These are phyloP conservation scores for Casuarius casuarius DNA, from an alignment of 2,113 vertebrate genomes.

Conservation along the genomic window DNA sequence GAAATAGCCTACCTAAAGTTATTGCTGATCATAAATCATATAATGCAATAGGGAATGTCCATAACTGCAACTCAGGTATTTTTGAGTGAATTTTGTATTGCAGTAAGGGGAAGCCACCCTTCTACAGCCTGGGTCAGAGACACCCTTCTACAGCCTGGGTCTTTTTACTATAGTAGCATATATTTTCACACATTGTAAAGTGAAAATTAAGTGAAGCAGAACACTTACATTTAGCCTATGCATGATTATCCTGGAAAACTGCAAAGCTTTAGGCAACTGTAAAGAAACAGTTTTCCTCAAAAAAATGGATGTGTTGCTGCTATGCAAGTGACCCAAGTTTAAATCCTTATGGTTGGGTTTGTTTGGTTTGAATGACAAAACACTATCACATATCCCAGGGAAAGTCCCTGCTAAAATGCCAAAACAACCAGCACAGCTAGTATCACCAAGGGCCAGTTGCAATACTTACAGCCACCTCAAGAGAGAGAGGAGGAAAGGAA, in stretches of 20 bases:
- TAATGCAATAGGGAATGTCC: background rate
- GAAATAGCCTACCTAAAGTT: background rate
- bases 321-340: background rate
- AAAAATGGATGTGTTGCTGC: background rate
- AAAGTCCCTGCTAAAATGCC: background rate
- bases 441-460: background rate
- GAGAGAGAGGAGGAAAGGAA: background rate
- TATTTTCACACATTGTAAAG: background rate
- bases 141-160: background rate
- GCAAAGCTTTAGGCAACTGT: background rate
- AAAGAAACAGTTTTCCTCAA: background rate
- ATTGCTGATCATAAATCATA: background rate
- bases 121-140: background rate
- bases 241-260: background rate
- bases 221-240: background rate
- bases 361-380: background rate
- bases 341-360: background rate
- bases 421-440: background rate
- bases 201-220: background rate
- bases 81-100: background rate
- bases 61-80: background rate
- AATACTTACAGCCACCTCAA: background rate
- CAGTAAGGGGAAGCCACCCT: rapidly evolving
- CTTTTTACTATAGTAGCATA: background rate
- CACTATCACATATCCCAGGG: background rate